Percentiles rank a stretch among this genome's conserved stretches.
Conservation (phyloP, 2,113 vertebrate genomes). For the Brevimyrus niger region DNA sequence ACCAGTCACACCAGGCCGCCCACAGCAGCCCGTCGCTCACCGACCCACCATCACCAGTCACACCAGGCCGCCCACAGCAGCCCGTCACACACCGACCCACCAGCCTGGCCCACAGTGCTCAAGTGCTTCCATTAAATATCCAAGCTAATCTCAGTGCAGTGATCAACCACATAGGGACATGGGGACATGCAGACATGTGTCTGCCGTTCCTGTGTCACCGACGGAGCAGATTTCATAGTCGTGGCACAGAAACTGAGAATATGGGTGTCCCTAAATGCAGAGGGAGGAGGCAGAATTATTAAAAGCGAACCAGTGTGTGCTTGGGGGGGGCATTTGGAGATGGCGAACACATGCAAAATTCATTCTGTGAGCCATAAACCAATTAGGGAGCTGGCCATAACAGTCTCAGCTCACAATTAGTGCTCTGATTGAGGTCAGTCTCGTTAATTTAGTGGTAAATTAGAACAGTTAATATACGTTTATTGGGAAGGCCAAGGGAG, state of each 20-base stretch:
- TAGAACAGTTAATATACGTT: conserved; percentile 69
- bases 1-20: no score
- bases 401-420: conserved; percentile 60
- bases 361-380: conserved; percentile 47
- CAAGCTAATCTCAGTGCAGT: background rate
- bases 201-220: background rate
- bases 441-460: conserved; percentile 71
- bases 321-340: conserved; percentile 3
- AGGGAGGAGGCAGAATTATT: background rate
- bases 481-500: conserved; percentile 64
- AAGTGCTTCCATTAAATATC: background rate
- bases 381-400: conserved; percentile 51
- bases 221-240: background rate
- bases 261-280: background rate
- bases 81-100: background rate
- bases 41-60: no score
- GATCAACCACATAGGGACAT: background rate
- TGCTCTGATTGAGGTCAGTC: conserved; percentile 67
- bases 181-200: background rate
- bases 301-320: background rate
- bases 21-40: no score
- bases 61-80: no score
- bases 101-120: background rate
- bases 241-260: background rate
- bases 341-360: background rate